Conservation (phyloP, 2,888 invertebrate species). For the Acanthosepion pharaonis region DNA sequence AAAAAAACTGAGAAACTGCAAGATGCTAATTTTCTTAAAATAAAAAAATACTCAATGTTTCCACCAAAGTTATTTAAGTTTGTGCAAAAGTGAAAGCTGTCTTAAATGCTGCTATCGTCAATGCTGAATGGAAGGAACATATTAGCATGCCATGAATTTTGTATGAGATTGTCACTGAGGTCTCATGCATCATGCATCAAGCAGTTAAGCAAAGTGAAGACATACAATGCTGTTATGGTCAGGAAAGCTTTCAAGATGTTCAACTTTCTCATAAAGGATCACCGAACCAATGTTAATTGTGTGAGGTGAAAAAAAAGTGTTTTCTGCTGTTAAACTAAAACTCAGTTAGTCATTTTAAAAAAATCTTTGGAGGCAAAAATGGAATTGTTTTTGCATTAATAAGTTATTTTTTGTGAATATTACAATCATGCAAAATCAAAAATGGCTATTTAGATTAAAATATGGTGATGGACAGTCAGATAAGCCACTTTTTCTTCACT, state of each 20-base stretch:
- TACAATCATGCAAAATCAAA: too few relatives aligned
- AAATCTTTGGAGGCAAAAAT: neutral
- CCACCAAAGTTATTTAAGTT: neutral
- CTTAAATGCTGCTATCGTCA: neutral
- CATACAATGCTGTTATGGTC: slow-evolving; percentile 33
- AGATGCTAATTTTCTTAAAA: neutral
- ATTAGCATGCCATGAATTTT: slow-evolving; percentile 18
- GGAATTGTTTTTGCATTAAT: neutral
- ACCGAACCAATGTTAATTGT: neutral
- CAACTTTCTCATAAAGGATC: neutral
- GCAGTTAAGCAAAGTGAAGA: neutral
- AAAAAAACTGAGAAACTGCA: neutral
- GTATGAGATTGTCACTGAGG: slow-evolving; percentile 16
- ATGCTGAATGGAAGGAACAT: neutral
- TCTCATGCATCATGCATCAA: slow-evolving; percentile 18
- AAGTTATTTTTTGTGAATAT: too few relatives aligned
- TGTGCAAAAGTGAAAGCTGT: neutral
- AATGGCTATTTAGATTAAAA: too few relatives aligned
- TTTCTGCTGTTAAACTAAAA: neutral
- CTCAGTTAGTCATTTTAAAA: neutral
- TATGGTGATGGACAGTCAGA: too few relatives aligned
- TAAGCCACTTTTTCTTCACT: too few relatives aligned
- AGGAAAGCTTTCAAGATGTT: slow-evolving; percentile 4
- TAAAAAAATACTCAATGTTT: neutral
- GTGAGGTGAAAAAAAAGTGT: neutral